phyloP scores from a whole-genome alignment of 2,888 invertebrate genomes.

The Cosmia pyralina region DNA sequence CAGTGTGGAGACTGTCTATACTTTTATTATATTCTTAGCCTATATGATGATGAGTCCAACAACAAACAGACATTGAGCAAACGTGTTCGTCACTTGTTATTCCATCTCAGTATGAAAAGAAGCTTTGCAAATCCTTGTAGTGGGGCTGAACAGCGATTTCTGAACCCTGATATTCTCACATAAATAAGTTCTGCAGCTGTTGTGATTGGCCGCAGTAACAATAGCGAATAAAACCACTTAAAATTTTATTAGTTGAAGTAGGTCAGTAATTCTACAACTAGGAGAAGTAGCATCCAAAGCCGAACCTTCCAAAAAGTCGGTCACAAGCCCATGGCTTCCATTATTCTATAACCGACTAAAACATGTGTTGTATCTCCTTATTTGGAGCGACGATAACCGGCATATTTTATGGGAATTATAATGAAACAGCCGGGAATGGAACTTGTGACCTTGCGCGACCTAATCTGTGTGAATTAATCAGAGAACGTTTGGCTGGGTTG shows the following conservation, averaged over 20 bases:
- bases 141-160: neutral
- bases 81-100: neutral
- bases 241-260: neutral
- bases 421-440: constrained; percentile 61
- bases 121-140: neutral
- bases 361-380: constrained; percentile 55
- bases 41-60: neutral
- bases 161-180: neutral
- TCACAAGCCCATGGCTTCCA: constrained; percentile 48
- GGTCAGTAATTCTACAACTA: neutral
- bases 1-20: neutral
- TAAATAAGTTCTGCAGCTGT: neutral
- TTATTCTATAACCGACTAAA: constrained; percentile 42
- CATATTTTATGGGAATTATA: constrained; percentile 64
- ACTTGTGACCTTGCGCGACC: constrained; percentile 59
- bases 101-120: neutral
- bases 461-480: constrained; percentile 65
- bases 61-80: neutral
- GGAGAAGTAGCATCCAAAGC: constrained; percentile 7
- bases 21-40: neutral
- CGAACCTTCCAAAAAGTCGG: constrained; percentile 39
- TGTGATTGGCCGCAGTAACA: neutral
- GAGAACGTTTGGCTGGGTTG: constrained; percentile 53
- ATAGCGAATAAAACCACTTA: neutral
- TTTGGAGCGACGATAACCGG: constrained; percentile 50